Conservation (phyloP, 2,888 invertebrate species). For the Lathronympha strigana region DNA sequence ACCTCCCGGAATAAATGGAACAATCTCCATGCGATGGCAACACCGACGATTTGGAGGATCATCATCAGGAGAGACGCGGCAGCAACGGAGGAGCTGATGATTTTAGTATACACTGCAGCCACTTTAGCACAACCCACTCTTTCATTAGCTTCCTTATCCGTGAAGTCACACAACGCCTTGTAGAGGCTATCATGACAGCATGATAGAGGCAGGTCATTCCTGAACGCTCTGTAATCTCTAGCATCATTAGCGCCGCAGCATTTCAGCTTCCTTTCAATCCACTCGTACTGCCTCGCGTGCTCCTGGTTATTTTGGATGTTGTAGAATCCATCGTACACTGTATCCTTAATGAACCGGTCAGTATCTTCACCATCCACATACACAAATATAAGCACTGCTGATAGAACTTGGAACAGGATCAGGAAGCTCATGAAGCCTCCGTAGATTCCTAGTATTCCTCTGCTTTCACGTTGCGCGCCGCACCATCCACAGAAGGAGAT, state of each 20-base stretch:
- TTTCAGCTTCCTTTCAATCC: constrained; percentile 73
- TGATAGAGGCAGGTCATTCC: constrained; percentile 74
- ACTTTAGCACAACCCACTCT: constrained; percentile 79
- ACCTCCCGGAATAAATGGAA: constrained; percentile 74
- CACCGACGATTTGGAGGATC: constrained; percentile 69
- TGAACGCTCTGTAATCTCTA: constrained; percentile 76
- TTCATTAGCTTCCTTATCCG: constrained; percentile 79
- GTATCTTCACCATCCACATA: constrained; percentile 79
- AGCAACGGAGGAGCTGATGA: constrained; percentile 76
- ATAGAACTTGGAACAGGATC: constrained; percentile 68
- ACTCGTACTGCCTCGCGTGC: constrained; percentile 71
- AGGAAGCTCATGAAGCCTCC: constrained; percentile 70
- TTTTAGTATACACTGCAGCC: constrained; percentile 78
- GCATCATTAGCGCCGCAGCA: constrained; percentile 81
- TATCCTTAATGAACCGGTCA: constrained; percentile 76
- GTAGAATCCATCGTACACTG: constrained; percentile 79
- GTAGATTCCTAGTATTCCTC: constrained; percentile 73
- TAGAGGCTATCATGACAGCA: constrained; percentile 78
- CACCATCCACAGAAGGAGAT: constrained; percentile 78
- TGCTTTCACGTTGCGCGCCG: constrained; percentile 70
- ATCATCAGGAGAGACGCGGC: constrained; percentile 73
- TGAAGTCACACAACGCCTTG: constrained; percentile 75
- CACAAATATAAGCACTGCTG: constrained; percentile 75
- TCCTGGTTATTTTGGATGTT: constrained; percentile 77
- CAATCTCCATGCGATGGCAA: constrained; percentile 72